Evolutionary conservation across 2,797 vertebrate genomes (phyloP), one percentile per base, ranked within the genome.

Genomic region (Gobionotothen gibberifrons): DNA sequence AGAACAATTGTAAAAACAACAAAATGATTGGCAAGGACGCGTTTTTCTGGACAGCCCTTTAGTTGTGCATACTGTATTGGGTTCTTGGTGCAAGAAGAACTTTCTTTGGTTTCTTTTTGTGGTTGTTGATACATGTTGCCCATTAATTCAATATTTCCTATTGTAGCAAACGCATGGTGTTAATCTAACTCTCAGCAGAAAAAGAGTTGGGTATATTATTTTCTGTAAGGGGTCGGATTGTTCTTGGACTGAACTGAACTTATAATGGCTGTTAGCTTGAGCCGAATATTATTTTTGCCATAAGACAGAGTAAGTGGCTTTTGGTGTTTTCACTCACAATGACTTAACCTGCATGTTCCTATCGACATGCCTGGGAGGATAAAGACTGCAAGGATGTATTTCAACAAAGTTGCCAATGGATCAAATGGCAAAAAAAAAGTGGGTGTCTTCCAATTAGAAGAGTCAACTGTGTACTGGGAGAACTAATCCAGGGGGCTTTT

Each of bases 391-490:
- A 19, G 40, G 74, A 72, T 77, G 65, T 75, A 51, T 81, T 79
- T 81, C 71, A 69, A 63, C 79, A 83, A 90, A 89, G 84, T 88
- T 86, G 78, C 75, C 87, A 78, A 86, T 74, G 88, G 90, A 86
- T 90, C 85, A 85, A 78, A 83, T 76, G 64, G 66, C 75, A 60
- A 85, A 88, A 89, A 44, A 66, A 81, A 88, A 85, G 81, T 75
- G 78, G 57, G 82, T 83, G 87, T 83, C 66, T 64, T 89, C 89
- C 91, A 93, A 91, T 92, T 93, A 92, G 78, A 89, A 86, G 83
- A 87, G 88, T 83, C 85, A 89, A 79, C 80, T 79, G 81, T 87
- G 88, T 82, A 81, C 63, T 75, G 88, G 82, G 84, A 83, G 88
- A 88, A 89, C 87, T 92, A 90, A 92, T 93, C 88, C 90, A 86